Percentiles rank a stretch among this genome's conserved stretches.
phyloP scores from a whole-genome alignment of 30 jellyfish, hydroid and myxozoan species.

The Haliclystus octoradiatus region DNA sequence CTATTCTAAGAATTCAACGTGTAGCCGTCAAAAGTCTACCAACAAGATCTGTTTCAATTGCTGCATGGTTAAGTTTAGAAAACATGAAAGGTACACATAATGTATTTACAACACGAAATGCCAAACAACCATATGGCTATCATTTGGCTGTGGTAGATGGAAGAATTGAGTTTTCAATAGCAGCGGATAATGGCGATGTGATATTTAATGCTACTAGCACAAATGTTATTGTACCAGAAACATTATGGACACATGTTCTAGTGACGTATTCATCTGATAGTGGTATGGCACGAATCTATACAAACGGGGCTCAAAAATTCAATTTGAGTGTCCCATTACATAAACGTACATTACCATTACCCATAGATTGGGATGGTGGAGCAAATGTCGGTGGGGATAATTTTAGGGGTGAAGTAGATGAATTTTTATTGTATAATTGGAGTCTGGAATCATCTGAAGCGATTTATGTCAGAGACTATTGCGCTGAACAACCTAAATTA shows the following conservation, averaged over 20 bases:
- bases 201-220: conserved; percentile 63
- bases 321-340: conserved; percentile 40
- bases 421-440: conserved; percentile 89
- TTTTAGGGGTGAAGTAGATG: conserved; percentile 78
- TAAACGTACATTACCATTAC: conserved; percentile 51
- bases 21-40: conserved; percentile 69
- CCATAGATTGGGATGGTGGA: conserved; percentile 89
- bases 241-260: conserved; percentile 87
- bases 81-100: conserved; percentile 75
- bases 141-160: conserved; percentile 84
- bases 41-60: conserved; percentile 58
- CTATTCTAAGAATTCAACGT: conserved; percentile 68
- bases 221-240: conserved; percentile 57
- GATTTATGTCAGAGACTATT: conserved; percentile 72
- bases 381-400: conserved; percentile 87
- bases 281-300: conserved; percentile 64
- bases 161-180: conserved; percentile 70
- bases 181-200: conserved; percentile 75
- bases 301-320: conserved; percentile 54
- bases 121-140: conserved; percentile 74
- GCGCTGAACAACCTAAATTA: conserved; percentile 97
- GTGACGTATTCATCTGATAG: conserved; percentile 61
- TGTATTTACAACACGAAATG: conserved; percentile 76
- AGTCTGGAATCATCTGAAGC: conserved; percentile 87
- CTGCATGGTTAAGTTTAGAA: conserved; percentile 80